Evolutionary conservation across 2,888 invertebrate species (phyloP).

Genomic region (Eubasilissa splendida): DNA sequence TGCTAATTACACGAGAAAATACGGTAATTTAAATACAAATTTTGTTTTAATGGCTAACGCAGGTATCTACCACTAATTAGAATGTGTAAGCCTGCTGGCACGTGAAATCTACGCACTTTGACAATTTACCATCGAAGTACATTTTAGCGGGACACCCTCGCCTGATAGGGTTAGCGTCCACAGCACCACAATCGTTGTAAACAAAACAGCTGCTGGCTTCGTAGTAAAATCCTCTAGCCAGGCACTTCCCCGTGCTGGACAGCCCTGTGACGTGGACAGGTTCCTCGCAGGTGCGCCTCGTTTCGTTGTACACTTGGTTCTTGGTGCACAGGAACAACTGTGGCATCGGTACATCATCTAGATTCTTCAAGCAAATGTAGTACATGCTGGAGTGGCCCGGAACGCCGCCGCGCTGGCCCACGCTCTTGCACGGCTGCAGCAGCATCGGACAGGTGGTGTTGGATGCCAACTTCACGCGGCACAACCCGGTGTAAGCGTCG

Average conservation of each 20-base stretch:
- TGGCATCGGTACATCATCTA: neutral
- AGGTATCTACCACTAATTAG: no score
- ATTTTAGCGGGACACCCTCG: neutral
- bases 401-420: conserved; percentile 25
- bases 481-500: conserved; percentile 24
- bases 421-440: neutral
- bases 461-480: conserved; percentile 21
- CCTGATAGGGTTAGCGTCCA: neutral
- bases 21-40: no score
- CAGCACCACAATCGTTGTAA: conserved; percentile 10
- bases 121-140: neutral
- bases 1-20: no score
- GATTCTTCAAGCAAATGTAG: conserved; percentile 37
- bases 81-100: neutral
- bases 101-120: neutral
- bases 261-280: neutral
- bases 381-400: conserved; percentile 37
- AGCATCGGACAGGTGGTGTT: neutral
- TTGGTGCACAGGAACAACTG: conserved; percentile 33
- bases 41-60: no score
- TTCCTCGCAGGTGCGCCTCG: conserved; percentile 7
- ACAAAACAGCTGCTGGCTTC: conserved; percentile 5
- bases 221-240: neutral
- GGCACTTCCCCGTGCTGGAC: neutral
- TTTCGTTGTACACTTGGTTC: conserved; percentile 16